Conservation (phyloP, 2,888 invertebrate genomes). For the Phyllotreta cruciferae region DNA sequence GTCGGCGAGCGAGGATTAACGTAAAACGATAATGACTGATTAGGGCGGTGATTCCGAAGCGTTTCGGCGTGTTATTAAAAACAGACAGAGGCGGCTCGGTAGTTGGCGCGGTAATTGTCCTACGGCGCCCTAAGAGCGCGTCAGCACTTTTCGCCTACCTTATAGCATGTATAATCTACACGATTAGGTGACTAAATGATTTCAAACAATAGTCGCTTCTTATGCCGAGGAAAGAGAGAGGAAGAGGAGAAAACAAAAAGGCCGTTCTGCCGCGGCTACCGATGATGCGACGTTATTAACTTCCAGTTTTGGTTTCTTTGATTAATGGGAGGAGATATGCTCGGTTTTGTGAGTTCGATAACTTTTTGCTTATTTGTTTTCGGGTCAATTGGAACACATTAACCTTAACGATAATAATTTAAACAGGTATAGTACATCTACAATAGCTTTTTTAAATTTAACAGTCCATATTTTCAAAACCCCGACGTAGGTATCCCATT, state of each 20-base stretch:
- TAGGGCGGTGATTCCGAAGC: constrained; percentile 42
- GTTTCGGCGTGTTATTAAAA: constrained; percentile 43
- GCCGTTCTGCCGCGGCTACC: constrained; percentile 15
- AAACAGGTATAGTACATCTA: too few relatives aligned
- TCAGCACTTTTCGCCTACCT: constrained; percentile 57
- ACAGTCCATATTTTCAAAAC: too few relatives aligned
- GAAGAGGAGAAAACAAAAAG: constrained; percentile 14
- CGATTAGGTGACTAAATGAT: constrained; percentile 61
- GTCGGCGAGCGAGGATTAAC: constrained; percentile 29
- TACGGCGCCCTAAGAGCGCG: constrained; percentile 57
- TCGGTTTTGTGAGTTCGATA: constrained; percentile 1
- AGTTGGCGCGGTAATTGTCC: constrained; percentile 56
- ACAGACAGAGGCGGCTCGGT: constrained; percentile 46
- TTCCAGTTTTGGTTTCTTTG: constrained; percentile 8
- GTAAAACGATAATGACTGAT: constrained; percentile 40
- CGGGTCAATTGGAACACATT: too few relatives aligned
- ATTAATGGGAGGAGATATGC: constrained; percentile 18
- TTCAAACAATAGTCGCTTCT: constrained; percentile 50
- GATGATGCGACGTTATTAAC: constrained; percentile 19
- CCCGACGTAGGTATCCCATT: too few relatives aligned
- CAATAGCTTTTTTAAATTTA: too few relatives aligned
- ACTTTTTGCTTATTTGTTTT: neutral
- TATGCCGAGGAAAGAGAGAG: neutral
- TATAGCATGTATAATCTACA: too few relatives aligned
- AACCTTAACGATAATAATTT: too few relatives aligned